These are phyloP conservation scores for Drosophila borborema DNA, from an alignment of 2,888 invertebrate genomes.

Conservation along the genomic window DNA sequence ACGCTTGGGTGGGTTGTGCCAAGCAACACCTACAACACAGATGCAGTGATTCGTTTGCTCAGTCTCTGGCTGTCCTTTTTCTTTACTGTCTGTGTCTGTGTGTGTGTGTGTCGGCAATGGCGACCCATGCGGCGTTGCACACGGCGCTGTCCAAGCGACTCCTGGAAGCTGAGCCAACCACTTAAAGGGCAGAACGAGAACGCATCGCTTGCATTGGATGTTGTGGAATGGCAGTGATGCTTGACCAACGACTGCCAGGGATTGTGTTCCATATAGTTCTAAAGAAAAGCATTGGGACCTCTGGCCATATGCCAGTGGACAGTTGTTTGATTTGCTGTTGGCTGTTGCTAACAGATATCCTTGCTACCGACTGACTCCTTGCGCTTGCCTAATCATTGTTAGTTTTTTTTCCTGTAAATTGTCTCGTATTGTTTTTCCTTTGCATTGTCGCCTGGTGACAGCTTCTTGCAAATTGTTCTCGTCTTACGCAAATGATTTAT, in stretches of 20 bases:
- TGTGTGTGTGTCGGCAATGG: slow-evolving; percentile 27
- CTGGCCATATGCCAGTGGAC: slow-evolving; percentile 65
- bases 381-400: slow-evolving; percentile 54
- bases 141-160: slow-evolving; percentile 39
- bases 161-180: slow-evolving; percentile 39
- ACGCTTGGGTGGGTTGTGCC: slow-evolving; percentile 64
- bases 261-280: slow-evolving; percentile 58
- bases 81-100: not conserved
- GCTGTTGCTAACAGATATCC: slow-evolving; percentile 33
- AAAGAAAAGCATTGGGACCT: slow-evolving; percentile 57
- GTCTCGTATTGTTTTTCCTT: slow-evolving; percentile 37
- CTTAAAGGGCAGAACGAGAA: slow-evolving; percentile 58
- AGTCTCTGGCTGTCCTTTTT: slow-evolving; percentile 27
- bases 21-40: slow-evolving; percentile 68
- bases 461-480: slow-evolving; percentile 52
- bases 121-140: slow-evolving; percentile 74
- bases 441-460: slow-evolving; percentile 53
- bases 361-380: slow-evolving; percentile 62
- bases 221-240: slow-evolving; percentile 52
- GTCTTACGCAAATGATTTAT: slow-evolving; percentile 62
- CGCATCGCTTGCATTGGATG: slow-evolving; percentile 7
- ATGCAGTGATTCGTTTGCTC: slow-evolving; percentile 43
- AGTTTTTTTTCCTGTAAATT: slow-evolving; percentile 58
- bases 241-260: slow-evolving; percentile 58
- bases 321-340: slow-evolving; percentile 67